Conservation (phyloP, 2,888 invertebrate genomes). For the Baccha elongata region DNA sequence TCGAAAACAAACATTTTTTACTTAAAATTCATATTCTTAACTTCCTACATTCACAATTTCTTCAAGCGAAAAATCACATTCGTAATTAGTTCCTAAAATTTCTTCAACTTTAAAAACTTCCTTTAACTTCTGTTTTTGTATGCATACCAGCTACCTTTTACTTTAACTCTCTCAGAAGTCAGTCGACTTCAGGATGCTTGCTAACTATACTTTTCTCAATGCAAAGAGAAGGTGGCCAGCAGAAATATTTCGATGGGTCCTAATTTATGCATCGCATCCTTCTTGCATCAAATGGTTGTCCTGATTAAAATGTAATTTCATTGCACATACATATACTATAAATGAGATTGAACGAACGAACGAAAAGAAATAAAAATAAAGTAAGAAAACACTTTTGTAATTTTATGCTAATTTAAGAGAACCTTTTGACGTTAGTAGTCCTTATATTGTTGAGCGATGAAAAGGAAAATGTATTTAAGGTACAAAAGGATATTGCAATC, state of each 20-base stretch:
- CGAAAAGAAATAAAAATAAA: not conserved
- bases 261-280: slow-evolving; percentile 46
- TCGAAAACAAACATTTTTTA: too few species aligned
- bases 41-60: slow-evolving; percentile 4
- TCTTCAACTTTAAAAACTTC: slow-evolving; percentile 25
- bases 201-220: slow-evolving; percentile 1
- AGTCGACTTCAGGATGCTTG: not conserved
- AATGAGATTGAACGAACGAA: not conserved
- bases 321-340: slow-evolving; percentile 6
- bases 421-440: not conserved
- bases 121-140: slow-evolving; percentile 1
- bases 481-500: slow-evolving; percentile 7
- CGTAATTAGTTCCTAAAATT: not conserved
- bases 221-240: not conserved
- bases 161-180: not conserved
- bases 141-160: not conserved
- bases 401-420: slow-evolving; percentile 12
- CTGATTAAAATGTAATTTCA: slow-evolving; percentile 52
- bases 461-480: slow-evolving; percentile 20
- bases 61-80: slow-evolving; percentile 27
- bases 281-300: slow-evolving; percentile 41
- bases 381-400: slow-evolving; percentile 23
- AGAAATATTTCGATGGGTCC: slow-evolving; percentile 1
- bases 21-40: slow-evolving; percentile 3
- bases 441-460: not conserved